A percentile compares a stretch with the other conserved stretches of the same genome.
Conservation (phyloP, 2,113 vertebrate species). For the Pituophis catenifer region DNA sequence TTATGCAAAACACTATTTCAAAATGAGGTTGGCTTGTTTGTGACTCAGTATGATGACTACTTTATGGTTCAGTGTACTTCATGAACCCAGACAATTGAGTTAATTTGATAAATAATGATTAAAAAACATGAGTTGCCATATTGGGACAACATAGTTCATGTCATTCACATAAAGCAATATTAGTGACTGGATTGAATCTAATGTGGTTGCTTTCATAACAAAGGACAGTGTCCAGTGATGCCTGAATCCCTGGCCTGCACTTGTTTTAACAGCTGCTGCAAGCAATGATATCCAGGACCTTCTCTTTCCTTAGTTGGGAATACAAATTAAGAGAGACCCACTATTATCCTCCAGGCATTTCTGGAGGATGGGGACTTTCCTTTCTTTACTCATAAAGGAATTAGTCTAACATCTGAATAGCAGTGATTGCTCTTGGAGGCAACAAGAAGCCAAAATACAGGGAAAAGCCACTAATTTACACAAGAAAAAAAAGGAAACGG, state of each 20-base stretch:
- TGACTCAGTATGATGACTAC: background rate
- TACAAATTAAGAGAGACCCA: background rate
- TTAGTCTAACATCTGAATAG: background rate
- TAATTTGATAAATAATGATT: background rate
- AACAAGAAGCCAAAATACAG: background rate
- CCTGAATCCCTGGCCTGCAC: background rate
- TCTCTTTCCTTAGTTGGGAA: background rate
- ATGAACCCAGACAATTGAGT: background rate
- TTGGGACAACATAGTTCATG: background rate
- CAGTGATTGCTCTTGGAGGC: no score
- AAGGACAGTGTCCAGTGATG: no score
- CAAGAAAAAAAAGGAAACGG: background rate
- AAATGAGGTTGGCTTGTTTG: background rate
- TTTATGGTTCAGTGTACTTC: background rate
- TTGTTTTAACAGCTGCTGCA: background rate
- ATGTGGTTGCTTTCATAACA: background rate
- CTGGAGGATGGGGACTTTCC: background rate
- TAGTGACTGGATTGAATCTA: background rate
- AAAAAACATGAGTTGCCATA: background rate
- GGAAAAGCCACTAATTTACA: background rate
- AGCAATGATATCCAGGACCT: no score
- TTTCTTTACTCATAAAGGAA: background rate
- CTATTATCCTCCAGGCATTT: background rate
- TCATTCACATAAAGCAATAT: background rate
- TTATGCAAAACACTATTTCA: background rate